Evolutionary conservation across 2,888 invertebrate species (phyloP), one percentile per base, ranked within the genome.

Genomic region (Trissoscelio sp.): DNA sequence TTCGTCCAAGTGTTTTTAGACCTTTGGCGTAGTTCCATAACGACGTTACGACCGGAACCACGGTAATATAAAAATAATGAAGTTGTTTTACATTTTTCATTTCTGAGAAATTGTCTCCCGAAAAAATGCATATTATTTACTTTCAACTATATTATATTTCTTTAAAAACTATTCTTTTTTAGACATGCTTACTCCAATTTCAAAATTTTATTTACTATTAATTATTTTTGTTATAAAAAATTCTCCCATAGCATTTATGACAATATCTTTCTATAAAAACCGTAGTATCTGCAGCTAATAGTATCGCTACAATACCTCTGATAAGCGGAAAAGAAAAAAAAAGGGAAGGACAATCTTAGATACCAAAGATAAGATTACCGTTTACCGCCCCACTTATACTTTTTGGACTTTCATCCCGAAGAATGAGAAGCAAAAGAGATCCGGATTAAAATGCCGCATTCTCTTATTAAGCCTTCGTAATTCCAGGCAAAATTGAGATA

Each of bases 351-450:
- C 51, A 67, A 42, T 53, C 24, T 69, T 55, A 42, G 67, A 55
- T 31, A 31, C 31, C 44, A 44, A 55, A 55, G 67, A 69, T 55
- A 69, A 55, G 55, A 69, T 69, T 69, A 69, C 67, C 67, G 51
- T 44, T 55, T 55, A 44, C 67, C 44, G 12, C 6, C 14, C 11
- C 44, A 20, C 55, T 44, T 42, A 31, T 28, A 62, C 39, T 42
- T 55, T 55, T 55, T 12, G 46, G 9, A 34, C 55, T 55, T 55
- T 55, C 16, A 55, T n/a, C 9, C 16, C n/a, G 3, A 7, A 12
- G 22, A 24, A 55, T 31, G 12, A 39, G 20, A 55, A 44, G 67
- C 31, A 44, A 44, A 69, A 31, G 44, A 44, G 28, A 55, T 55
- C 14, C 42, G 12, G 53, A 69, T 55, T 55, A 55, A 69, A 69